Conservation (phyloP, 2,113 vertebrate genomes). For the Elephantulus edwardii region DNA sequence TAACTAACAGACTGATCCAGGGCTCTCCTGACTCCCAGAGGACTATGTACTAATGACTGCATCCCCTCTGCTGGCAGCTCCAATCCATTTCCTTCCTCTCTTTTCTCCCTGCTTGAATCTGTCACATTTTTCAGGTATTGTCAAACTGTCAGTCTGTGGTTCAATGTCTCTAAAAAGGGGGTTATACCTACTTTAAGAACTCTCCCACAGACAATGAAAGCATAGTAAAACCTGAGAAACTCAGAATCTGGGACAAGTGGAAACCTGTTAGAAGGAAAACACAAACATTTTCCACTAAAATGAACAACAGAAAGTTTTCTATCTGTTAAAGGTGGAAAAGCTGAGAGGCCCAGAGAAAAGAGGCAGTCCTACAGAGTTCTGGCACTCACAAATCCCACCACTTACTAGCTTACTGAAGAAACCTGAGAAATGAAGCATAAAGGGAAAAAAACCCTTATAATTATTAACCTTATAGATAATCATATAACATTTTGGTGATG, state of each 20-base stretch:
- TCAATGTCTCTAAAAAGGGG: background rate
- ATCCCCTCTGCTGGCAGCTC: background rate
- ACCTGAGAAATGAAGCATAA: constrained; percentile 23
- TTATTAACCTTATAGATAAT: background rate
- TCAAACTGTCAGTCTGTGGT: constrained; percentile 25
- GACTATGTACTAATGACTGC: background rate
- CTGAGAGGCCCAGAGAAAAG: background rate
- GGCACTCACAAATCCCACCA: background rate
- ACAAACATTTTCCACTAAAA: background rate
- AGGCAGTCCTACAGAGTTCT: background rate
- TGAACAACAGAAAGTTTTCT: background rate
- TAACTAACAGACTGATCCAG: background rate
- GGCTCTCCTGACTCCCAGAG: background rate
- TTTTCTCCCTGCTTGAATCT: background rate
- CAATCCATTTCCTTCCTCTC: background rate
- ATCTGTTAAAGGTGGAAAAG: background rate
- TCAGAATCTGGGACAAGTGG: background rate
- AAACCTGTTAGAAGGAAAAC: background rate
- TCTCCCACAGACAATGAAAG: background rate
- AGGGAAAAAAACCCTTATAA: background rate
- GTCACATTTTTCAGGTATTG: constrained; percentile 4
- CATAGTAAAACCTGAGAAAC: background rate
- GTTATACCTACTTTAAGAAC: background rate
- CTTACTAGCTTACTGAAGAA: background rate
- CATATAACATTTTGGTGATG: background rate